These are phyloP conservation scores for Grapholita molesta DNA, from an alignment of 1,140 invertebrate species.

Conservation along the genomic window DNA sequence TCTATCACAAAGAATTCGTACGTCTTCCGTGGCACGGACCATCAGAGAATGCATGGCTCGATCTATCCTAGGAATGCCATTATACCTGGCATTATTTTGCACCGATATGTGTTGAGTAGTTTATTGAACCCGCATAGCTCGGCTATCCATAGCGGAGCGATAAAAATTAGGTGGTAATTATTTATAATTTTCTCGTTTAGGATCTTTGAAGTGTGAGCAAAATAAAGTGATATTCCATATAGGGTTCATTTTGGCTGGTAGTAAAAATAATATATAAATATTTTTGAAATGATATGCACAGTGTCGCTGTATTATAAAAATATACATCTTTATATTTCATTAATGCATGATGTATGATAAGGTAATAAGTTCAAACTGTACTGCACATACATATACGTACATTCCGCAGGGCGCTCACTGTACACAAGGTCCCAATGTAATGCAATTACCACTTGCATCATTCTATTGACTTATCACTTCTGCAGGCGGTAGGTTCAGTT, in stretches of 20 bases:
- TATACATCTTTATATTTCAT: too few relatives aligned
- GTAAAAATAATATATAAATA: too few relatives aligned
- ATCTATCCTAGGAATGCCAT: background rate
- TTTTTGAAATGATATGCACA: too few relatives aligned
- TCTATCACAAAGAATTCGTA: background rate
- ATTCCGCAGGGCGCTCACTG: background rate
- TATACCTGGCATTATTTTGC: background rate
- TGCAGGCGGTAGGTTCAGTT: background rate
- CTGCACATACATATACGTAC: too few relatives aligned
- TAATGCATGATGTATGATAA: too few relatives aligned
- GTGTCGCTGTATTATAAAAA: too few relatives aligned
- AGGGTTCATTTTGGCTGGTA: too few relatives aligned
- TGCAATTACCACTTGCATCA: background rate
- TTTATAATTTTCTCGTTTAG: too few relatives aligned
- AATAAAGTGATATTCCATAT: too few relatives aligned
- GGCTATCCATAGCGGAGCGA: background rate
- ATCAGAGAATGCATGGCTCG: background rate
- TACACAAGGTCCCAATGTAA: background rate
- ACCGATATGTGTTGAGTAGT: background rate
- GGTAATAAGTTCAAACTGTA: too few relatives aligned
- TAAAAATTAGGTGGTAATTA: background rate
- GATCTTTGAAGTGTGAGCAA: background rate
- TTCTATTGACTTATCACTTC: conserved; percentile 10
- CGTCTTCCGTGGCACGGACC: background rate
- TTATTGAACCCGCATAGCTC: background rate